A percentile compares a stretch with the other conserved stretches of the same genome.
These are phyloP conservation scores for Andrena camellia DNA, from an alignment of 2,888 invertebrate genomes.

Conservation along the genomic window DNA sequence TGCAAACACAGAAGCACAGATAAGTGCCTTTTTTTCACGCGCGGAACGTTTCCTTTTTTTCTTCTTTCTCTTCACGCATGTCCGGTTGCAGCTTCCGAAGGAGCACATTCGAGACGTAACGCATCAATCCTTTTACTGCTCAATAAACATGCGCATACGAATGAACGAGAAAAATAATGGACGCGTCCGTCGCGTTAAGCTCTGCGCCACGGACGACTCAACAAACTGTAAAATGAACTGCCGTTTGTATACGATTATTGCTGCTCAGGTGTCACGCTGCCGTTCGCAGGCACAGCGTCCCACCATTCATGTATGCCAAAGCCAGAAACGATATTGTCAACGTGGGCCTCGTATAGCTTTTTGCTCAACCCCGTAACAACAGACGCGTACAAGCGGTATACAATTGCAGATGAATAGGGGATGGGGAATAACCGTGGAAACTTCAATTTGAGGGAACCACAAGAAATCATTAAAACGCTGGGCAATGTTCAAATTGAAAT, in stretches of 20 bases:
- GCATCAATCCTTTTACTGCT: conserved; percentile 39
- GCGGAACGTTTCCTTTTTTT: not conserved
- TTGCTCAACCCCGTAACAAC: conserved; percentile 22
- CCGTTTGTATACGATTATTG: conserved; percentile 82
- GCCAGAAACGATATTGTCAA: conserved; percentile 43
- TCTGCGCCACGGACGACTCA: conserved; percentile 44
- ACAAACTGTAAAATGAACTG: conserved; percentile 78
- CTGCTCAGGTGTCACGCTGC: conserved; percentile 79
- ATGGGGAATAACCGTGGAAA: not conserved
- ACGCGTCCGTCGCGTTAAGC: conserved; percentile 24
- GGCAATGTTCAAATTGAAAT: no score
- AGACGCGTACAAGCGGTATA: conserved; percentile 31
- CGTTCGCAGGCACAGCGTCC: conserved; percentile 59
- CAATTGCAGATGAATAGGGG: conserved; percentile 31
- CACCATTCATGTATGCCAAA: conserved; percentile 39
- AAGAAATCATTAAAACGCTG: not conserved
- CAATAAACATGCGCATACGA: conserved; percentile 57
- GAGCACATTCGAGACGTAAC: conserved; percentile 18
- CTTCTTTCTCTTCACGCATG: not conserved
- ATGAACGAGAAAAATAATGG: conserved; percentile 51
- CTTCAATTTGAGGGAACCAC: conserved; percentile 28
- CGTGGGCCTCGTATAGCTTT: conserved; percentile 20
- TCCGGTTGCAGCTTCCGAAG: not conserved
- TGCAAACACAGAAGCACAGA: not conserved
- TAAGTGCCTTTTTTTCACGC: not conserved